Base-by-base conservation (phyloP, 1,140 invertebrate species). In the Anastatus disparis region DNA sequence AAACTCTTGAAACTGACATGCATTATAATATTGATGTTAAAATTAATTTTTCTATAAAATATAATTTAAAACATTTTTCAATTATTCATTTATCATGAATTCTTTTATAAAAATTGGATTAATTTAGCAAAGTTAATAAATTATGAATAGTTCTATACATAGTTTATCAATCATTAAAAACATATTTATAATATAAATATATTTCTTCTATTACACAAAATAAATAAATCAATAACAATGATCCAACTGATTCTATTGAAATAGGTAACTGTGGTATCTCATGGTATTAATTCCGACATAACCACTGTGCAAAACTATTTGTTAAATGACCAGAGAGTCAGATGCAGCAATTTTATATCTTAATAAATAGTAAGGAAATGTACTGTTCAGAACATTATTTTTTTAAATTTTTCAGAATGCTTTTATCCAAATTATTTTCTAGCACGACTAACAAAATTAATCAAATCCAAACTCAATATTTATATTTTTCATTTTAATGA, bases 381-480 rank as follows among this genome's bases (percentile, higher is more conserved):
- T 63, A 22, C 29, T 50, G 46, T 35, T 50, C 61, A 63, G 17
- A 63, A 50, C 27, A 63, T 24, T 50, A n/a, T 46, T 2, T 27
- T 22, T 40, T 52, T 29, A 7, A 35, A 46, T 17, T 61, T 27
- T 63, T 29, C 10, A 52, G 31, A 26, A 64, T 64, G 22, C 48
- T 35, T 64, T 52, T 3, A 50, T 40, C 13, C 2, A 40, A 35
- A 22, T 40, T 53, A 64, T 7, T 56, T 15, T 12, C 63, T 66
- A 66, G 29, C 63, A 55, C 2, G 15, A 66, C 52, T 66, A 44
- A 55, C 15, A 66, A 64, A 55, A 66, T 66, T 24, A 66, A 66
- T 66, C 31, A 53, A 53, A 52, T 64, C 35, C 48, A 40, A 64
- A 64, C 35, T 35, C 26, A 53, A 53, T 64, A 26, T 40, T 38